Conservation (phyloP, 2,888 invertebrate species). For the Eumacrocentrus americanus region DNA sequence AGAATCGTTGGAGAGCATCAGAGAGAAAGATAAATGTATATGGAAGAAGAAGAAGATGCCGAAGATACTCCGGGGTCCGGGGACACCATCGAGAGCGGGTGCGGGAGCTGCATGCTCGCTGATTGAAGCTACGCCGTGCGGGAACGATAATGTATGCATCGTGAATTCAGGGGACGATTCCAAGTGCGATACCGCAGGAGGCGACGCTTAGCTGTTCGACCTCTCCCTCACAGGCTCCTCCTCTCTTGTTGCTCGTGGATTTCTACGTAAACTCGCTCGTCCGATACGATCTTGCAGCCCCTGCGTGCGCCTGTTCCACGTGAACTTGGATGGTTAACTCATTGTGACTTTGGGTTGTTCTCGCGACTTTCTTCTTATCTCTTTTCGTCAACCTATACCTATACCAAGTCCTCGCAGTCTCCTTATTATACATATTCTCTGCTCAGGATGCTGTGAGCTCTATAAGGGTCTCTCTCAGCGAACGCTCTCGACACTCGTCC, state of each 20-base stretch:
- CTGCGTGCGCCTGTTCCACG: slow-evolving; percentile 22
- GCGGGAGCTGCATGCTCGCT: slow-evolving; percentile 32
- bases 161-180: slow-evolving; percentile 55
- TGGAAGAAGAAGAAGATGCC: slow-evolving; percentile 32
- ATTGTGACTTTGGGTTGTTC: slow-evolving; percentile 19
- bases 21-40: background rate
- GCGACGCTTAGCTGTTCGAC: slow-evolving; percentile 17
- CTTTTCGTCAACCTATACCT: too few relatives aligned
- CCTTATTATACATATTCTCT: too few relatives aligned
- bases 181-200: slow-evolving; percentile 54
- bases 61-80: slow-evolving; percentile 38
- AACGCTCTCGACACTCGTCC: too few relatives aligned
- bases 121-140: slow-evolving; percentile 37
- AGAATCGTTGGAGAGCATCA: background rate
- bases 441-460: too few relatives aligned
- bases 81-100: slow-evolving; percentile 33
- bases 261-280: slow-evolving; percentile 57
- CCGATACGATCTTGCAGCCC: slow-evolving; percentile 46
- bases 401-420: too few relatives aligned
- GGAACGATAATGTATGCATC: slow-evolving; percentile 54
- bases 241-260: slow-evolving; percentile 41
- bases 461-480: too few relatives aligned
- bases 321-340: slow-evolving; percentile 27
- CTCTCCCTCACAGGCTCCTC: slow-evolving; percentile 9
- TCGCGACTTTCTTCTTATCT: too few relatives aligned